Conservation (phyloP, 1,140 invertebrate species). For the Calliphora vicina region DNA sequence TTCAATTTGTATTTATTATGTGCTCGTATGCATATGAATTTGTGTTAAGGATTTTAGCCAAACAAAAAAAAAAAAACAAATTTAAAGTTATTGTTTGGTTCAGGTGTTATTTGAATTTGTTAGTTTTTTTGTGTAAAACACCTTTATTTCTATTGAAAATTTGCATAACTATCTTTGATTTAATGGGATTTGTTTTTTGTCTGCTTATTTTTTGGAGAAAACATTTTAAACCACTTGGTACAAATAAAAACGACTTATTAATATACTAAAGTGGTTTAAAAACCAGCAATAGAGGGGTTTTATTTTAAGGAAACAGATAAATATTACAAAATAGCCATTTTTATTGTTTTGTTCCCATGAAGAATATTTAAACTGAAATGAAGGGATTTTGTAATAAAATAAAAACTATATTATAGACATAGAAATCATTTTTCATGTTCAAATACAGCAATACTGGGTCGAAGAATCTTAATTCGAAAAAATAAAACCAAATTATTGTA, state of each 20-base stretch:
- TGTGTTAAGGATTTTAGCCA: background rate
- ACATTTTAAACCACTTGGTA: background rate
- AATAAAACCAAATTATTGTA: no score
- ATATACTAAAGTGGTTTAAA: background rate
- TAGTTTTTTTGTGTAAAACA: background rate
- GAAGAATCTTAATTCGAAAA: no score
- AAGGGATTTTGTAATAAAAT: no score
- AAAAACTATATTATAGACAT: no score
- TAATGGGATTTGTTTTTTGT: background rate
- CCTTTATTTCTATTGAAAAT: slow-evolving; percentile 21
- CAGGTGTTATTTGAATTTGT: slow-evolving; percentile 22
- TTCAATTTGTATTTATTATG: slow-evolving; percentile 10
- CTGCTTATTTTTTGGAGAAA: background rate
- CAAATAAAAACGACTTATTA: background rate
- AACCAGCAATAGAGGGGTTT: no score
- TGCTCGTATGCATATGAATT: background rate
- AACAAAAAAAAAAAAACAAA: background rate
- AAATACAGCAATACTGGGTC: no score
- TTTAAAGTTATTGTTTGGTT: background rate
- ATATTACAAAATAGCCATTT: no score
- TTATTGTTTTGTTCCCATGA: no score
- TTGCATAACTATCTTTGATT: slow-evolving; percentile 25
- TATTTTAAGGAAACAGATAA: no score
- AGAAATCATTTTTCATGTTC: no score
- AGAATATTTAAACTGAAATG: no score